Conservation (phyloP, 2,888 invertebrate species). For the Hypercompe scribonia region DNA sequence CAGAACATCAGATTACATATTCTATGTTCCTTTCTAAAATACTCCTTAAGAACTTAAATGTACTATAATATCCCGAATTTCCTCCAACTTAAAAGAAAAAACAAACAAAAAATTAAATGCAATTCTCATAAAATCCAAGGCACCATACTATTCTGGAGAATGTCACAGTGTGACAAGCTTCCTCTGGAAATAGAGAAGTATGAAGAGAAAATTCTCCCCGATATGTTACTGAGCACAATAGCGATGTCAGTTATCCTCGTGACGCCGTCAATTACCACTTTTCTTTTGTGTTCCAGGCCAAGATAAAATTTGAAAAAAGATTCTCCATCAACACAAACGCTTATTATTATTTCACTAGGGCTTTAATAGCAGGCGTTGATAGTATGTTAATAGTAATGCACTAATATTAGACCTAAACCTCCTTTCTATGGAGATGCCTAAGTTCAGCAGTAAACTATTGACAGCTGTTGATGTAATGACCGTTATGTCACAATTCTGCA, state of each 20-base stretch:
- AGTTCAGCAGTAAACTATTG: no score
- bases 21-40: no score
- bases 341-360: not conserved
- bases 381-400: no score
- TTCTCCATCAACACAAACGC: not conserved
- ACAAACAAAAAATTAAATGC: not conserved
- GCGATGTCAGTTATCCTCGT: conserved; percentile 52
- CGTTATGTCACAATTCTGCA: no score
- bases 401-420: no score
- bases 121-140: not conserved
- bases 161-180: conserved; percentile 11
- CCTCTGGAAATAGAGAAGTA: conserved; percentile 4
- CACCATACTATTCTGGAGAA: not conserved
- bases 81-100: no score
- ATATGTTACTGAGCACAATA: conserved; percentile 41
- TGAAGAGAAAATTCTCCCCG: conserved; percentile 13
- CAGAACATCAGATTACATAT: no score
- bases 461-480: no score
- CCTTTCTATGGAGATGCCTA: no score
- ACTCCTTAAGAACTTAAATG: no score
- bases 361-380: no score
- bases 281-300: conserved; percentile 51
- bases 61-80: no score
- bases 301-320: not conserved
- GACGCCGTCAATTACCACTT: conserved; percentile 63